phyloP scores from a whole-genome alignment of 2,113 vertebrate genomes.

The Osmerus eperlanus region DNA sequence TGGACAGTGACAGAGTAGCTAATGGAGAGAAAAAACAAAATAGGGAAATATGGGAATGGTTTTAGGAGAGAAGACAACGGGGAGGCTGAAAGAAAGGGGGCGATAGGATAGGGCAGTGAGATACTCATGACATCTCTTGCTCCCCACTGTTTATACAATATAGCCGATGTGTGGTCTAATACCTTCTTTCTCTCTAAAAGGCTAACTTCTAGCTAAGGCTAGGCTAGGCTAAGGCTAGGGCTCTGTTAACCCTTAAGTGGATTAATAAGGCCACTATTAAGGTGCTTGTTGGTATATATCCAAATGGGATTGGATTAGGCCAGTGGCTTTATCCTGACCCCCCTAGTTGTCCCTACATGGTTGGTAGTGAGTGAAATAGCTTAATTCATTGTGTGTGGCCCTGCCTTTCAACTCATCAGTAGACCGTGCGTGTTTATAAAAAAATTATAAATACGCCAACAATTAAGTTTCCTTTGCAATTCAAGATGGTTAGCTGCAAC shows the following conservation, averaged over 20 bases:
- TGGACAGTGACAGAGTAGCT: slow-evolving; percentile 95
- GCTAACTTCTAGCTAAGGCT: not conserved
- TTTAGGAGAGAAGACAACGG: not conserved
- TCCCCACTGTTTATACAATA: slow-evolving; percentile 13
- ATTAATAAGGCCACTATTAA: slow-evolving; percentile 25
- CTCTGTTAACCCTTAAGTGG: slow-evolving; percentile 5
- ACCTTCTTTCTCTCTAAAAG: slow-evolving; percentile 11
- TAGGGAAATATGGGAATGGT: slow-evolving; percentile 17
- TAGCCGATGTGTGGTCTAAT: slow-evolving; percentile 32
- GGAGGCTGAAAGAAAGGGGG: slow-evolving; percentile 4
- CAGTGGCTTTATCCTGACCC: not conserved
- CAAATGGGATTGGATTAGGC: slow-evolving; percentile 20
- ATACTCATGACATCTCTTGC: not conserved
- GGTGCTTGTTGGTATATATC: slow-evolving; percentile 9
- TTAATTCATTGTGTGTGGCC: slow-evolving; percentile 15
- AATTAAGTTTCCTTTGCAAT: not conserved
- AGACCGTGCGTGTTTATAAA: not conserved
- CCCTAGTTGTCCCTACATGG: not conserved
- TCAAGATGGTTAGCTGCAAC: not conserved
- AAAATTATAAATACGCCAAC: not conserved
- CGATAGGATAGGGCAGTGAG: not conserved
- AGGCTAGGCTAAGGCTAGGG: not conserved
- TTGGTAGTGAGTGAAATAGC: not conserved
- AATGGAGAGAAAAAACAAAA: slow-evolving; percentile 25
- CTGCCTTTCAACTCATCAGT: not conserved